Evolutionary conservation across 2,113 vertebrate genomes (phyloP).

Genomic region (Delphinapterus leucas): DNA sequence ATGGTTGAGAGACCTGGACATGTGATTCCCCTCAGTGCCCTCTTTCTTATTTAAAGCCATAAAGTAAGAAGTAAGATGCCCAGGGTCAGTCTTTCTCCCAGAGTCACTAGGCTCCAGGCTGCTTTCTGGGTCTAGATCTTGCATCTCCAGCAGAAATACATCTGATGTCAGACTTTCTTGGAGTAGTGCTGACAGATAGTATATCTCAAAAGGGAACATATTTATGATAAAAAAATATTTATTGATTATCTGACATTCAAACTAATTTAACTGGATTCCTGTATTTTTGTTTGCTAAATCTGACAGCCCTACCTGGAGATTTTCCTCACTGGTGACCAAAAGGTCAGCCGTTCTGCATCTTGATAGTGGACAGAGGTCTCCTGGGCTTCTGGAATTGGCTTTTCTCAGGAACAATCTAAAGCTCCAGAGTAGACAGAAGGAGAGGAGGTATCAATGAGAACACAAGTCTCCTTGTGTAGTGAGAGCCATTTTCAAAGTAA

Average conservation of each 20-base stretch:
- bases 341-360: neutral
- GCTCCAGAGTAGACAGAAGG: neutral
- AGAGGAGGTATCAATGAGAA: neutral
- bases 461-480: neutral
- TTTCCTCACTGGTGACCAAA: neutral
- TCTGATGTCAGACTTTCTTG: neutral
- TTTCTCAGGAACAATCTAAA: neutral
- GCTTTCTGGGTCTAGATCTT: neutral
- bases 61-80: neutral
- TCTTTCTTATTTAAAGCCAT: neutral
- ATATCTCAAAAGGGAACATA: neutral
- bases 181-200: neutral
- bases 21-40: neutral
- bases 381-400: neutral
- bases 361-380: neutral
- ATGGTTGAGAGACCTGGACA: neutral
- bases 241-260: neutral
- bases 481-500: neutral
- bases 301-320: no score
- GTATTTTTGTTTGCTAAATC: neutral
- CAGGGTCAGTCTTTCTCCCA: neutral
- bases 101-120: neutral
- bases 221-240: neutral
- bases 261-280: neutral
- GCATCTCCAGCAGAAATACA: neutral